phyloP scores from a whole-genome alignment of 1,140 invertebrate species.

The Sminthurides bifidus region DNA sequence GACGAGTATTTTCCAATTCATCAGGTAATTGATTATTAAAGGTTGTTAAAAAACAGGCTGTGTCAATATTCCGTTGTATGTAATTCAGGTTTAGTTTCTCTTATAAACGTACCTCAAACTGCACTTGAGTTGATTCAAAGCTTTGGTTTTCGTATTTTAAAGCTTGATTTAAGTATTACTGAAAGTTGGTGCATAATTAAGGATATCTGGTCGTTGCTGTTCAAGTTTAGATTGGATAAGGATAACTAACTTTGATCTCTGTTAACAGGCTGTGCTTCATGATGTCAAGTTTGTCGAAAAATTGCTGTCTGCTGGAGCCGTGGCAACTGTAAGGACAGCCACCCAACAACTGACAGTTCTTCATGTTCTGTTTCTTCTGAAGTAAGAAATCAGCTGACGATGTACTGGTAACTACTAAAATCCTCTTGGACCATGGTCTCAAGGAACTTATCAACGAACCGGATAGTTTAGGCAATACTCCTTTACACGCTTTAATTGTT shows the following conservation, averaged over 20 bases:
- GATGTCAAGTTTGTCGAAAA: slow-evolving; percentile 28
- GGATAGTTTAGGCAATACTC: slow-evolving; percentile 52
- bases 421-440: slow-evolving; percentile 53
- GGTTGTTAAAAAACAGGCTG: too few species aligned
- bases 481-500: slow-evolving; percentile 51
- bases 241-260: slow-evolving; percentile 10
- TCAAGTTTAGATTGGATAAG: too few species aligned
- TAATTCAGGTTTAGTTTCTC: too few species aligned
- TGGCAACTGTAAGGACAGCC: slow-evolving; percentile 51
- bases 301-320: slow-evolving; percentile 20
- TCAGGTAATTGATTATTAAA: slow-evolving; percentile 38
- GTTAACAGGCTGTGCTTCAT: slow-evolving; percentile 32
- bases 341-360: slow-evolving; percentile 61
- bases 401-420: slow-evolving; percentile 49
- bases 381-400: slow-evolving; percentile 53
- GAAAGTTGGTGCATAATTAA: too few species aligned
- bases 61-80: too few species aligned
- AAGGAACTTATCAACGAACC: slow-evolving; percentile 59
- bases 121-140: too few species aligned
- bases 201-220: too few species aligned
- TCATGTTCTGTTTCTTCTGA: slow-evolving; percentile 45
- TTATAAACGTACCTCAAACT: too few species aligned
- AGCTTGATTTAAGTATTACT: too few species aligned
- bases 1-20: slow-evolving; percentile 66
- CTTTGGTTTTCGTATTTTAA: too few species aligned